These are phyloP conservation scores for Parazoanthus darwini DNA, from an alignment of 92 coral and sea anemone genomes.

Conservation along the genomic window DNA sequence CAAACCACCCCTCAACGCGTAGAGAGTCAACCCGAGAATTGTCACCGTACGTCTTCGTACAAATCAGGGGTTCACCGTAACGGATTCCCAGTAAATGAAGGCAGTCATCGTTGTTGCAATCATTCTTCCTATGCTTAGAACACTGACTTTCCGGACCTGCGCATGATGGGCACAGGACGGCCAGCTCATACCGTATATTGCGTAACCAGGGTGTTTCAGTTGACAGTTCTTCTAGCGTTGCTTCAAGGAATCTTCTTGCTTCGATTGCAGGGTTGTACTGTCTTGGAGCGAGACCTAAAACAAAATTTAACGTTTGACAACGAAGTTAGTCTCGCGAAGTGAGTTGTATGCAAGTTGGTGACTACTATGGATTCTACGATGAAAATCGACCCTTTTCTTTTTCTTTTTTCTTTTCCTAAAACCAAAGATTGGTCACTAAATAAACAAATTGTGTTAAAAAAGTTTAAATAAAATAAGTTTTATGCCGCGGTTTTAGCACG, in stretches of 20 bases:
- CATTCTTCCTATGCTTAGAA: slow-evolving; percentile 10
- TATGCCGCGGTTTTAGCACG: too few relatives aligned
- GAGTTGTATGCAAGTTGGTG: too few relatives aligned
- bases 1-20: not conserved
- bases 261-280: slow-evolving; percentile 2
- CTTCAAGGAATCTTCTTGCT: slow-evolving; percentile 29
- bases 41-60: slow-evolving; percentile 18
- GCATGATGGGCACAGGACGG: slow-evolving; percentile 35
- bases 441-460: too few relatives aligned
- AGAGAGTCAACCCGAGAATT: slow-evolving; percentile 20
- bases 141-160: slow-evolving; percentile 12
- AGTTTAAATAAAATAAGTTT: too few relatives aligned
- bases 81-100: slow-evolving; percentile 22
- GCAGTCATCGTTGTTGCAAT: slow-evolving; percentile 19
- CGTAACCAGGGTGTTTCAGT: slow-evolving; percentile 38
- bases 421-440: too few relatives aligned
- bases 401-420: too few relatives aligned
- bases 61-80: slow-evolving; percentile 30
- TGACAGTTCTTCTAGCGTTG: slow-evolving; percentile 21
- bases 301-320: not conserved
- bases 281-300: not conserved
- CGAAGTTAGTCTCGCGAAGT: too few relatives aligned
- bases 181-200: slow-evolving; percentile 27
- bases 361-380: too few relatives aligned
- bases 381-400: too few relatives aligned